These are phyloP conservation scores for Netelia virgata DNA, from an alignment of 2,888 invertebrate species.

Conservation along the genomic window DNA sequence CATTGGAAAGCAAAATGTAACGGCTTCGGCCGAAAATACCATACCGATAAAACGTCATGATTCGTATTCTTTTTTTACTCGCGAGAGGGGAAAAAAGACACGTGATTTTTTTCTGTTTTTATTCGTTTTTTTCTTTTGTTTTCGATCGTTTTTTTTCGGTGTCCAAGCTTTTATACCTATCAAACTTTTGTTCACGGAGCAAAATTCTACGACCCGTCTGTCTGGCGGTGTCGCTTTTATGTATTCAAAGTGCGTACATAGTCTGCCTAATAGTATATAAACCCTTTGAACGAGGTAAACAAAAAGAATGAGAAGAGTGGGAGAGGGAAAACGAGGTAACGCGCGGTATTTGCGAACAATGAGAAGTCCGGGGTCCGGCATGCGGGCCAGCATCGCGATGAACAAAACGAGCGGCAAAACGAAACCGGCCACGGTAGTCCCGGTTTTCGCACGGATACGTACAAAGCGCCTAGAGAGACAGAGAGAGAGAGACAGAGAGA, in stretches of 20 bases:
- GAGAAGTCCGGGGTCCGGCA: slow-evolving; percentile 63
- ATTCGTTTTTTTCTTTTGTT: slow-evolving; percentile 29
- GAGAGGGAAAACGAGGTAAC: slow-evolving; percentile 35
- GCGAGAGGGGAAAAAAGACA: slow-evolving; percentile 12
- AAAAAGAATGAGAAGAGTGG: slow-evolving; percentile 48
- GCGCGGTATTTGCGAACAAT: slow-evolving; percentile 68
- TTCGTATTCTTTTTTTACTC: no score
- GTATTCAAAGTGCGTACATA: slow-evolving; percentile 37
- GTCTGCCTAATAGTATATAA: slow-evolving; percentile 59
- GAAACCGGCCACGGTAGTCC: slow-evolving; percentile 49
- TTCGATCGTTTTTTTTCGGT: slow-evolving; percentile 17
- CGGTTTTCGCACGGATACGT: slow-evolving; percentile 50
- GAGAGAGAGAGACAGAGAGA: slow-evolving; percentile 42
- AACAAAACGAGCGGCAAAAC: slow-evolving; percentile 59
- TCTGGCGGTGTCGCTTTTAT: slow-evolving; percentile 60
- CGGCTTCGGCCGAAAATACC: not conserved
- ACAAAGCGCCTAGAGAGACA: slow-evolving; percentile 51
- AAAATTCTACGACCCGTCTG: slow-evolving; percentile 28
- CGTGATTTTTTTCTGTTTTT: slow-evolving; percentile 11
- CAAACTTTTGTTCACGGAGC: not conserved
- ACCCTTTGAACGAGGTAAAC: slow-evolving; percentile 58
- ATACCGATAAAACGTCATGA: not conserved
- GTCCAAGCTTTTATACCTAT: not conserved
- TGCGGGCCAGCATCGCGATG: slow-evolving; percentile 62
- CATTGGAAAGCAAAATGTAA: slow-evolving; percentile 15